Conservation (phyloP, 2,888 invertebrate genomes). For the Tortrix viridana region DNA sequence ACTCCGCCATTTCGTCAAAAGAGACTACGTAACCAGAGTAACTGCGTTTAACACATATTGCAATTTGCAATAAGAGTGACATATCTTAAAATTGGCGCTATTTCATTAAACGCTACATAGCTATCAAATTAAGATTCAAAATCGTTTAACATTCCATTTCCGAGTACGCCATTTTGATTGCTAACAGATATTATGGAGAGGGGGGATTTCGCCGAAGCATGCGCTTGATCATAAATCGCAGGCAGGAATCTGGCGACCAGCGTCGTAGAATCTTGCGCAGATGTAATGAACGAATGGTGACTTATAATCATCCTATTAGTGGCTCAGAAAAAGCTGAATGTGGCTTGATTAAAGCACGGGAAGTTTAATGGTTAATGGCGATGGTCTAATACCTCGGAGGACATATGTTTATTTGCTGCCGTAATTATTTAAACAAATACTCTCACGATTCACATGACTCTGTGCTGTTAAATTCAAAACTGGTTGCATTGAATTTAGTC, state of each 20-base stretch:
- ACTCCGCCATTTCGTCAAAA: conserved; percentile 46
- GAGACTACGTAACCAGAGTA: conserved; percentile 49
- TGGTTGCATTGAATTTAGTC: too few species aligned
- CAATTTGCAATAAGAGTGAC: too few species aligned
- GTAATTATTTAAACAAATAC: background rate
- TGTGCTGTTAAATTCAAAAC: too few species aligned
- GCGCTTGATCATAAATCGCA: conserved; percentile 60
- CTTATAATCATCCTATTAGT: conserved; percentile 37
- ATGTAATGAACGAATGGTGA: conserved; percentile 44
- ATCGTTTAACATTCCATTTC: too few species aligned
- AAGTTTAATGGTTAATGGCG: conserved; percentile 20
- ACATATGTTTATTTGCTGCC: background rate
- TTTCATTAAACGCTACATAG: too few species aligned
- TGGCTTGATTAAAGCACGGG: conserved; percentile 32
- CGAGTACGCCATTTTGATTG: too few species aligned
- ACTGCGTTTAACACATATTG: conserved; percentile 46
- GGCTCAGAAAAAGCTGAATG: conserved; percentile 26
- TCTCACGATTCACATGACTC: too few species aligned
- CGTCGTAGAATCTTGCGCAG: conserved; percentile 43
- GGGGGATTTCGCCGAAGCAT: conserved; percentile 55
- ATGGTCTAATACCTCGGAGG: conserved; percentile 31
- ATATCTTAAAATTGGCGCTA: too few species aligned
- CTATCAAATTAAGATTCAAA: too few species aligned
- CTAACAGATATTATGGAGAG: background rate
- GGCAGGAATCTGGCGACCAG: conserved; percentile 57